Evolutionary conservation across 2,888 invertebrate genomes (phyloP), one percentile per base, ranked within the genome.

Genomic region (Meiosimyza decipiens): DNA sequence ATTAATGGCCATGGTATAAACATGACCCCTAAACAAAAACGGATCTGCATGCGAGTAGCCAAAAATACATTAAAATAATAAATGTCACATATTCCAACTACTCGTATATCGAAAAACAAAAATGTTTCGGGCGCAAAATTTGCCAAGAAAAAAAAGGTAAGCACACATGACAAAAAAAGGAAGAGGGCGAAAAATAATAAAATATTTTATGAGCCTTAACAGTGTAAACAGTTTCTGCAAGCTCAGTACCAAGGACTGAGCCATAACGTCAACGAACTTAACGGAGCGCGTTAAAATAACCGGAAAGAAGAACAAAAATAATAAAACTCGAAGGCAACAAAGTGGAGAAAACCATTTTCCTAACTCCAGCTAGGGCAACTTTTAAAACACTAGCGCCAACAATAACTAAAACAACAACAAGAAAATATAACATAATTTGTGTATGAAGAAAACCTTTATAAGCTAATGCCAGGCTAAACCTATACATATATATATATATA

Each of bases 81-180:
- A 63, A 63, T 63, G 63, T 63, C 50, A 63, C 63, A 63, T 49
- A 49, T 63, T 57, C n/a, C 22, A 52, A 33, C 15, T 65, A n/a
- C 33, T 18, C 52, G n/a, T 13, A 11, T 51, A n/a, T 15, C 5
- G 40, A 28, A 52, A 28, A 65, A 65, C 3, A 22, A 65, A 63
- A 50, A 11, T 63, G 33, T 52, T 51, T 65, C 22, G 52, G 11
- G 15, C 22, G 47, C 33, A 40, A 62, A 28, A 40, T 40, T 40
- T 40, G 40, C 40, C n/a, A n/a, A 40, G 9, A 40, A 40, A 40
- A 40, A 40, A 40, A 62, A 2, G n/a, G 12, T n/a, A 40, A 16
- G 9, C 60, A 62, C 40, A 62, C 60, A 62, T 40, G 60, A 33
- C 60, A 47, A 40, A 40, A n/a, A 12, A 28, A 6, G 60, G 7